Evolutionary conservation across 2,888 invertebrate genomes (phyloP).

Genomic region (Pachymerium ferrugineum): DNA sequence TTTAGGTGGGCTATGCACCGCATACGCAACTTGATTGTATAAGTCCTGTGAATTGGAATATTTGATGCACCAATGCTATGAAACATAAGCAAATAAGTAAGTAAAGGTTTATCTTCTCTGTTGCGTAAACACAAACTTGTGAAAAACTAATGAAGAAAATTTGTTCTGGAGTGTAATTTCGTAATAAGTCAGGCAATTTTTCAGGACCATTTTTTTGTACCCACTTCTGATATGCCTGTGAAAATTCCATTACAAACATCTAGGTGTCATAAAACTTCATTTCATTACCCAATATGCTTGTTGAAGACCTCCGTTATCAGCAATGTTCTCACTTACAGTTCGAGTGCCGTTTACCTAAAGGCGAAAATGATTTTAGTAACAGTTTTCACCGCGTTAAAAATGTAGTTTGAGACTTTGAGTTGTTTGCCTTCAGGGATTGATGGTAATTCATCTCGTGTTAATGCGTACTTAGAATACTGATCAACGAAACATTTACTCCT

Average conservation of each 20-base stretch:
- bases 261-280: not conserved
- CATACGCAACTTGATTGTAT: not conserved
- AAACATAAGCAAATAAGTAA: not conserved
- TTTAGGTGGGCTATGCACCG: not conserved
- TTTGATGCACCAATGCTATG: not conserved
- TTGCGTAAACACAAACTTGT: not conserved
- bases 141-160: not conserved
- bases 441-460: constrained; percentile 52
- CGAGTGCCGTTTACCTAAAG: constrained; percentile 49
- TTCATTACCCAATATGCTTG: not conserved
- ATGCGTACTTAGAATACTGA: constrained; percentile 73
- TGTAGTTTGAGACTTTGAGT: not conserved
- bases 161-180: not conserved
- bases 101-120: not conserved
- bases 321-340: constrained; percentile 55
- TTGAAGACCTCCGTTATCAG: constrained; percentile 54
- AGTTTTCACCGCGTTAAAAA: not conserved
- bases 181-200: not conserved
- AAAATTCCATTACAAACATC: not conserved
- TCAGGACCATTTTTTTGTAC: not conserved
- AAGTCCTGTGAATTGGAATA: not conserved
- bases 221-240: not conserved
- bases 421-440: not conserved
- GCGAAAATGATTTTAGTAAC: not conserved
- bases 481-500: constrained; percentile 57